A percentile compares a stretch with the other conserved stretches of the same genome.
phyloP scores from a whole-genome alignment of 2,888 invertebrate species.

The Hyppa rectilinea region DNA sequence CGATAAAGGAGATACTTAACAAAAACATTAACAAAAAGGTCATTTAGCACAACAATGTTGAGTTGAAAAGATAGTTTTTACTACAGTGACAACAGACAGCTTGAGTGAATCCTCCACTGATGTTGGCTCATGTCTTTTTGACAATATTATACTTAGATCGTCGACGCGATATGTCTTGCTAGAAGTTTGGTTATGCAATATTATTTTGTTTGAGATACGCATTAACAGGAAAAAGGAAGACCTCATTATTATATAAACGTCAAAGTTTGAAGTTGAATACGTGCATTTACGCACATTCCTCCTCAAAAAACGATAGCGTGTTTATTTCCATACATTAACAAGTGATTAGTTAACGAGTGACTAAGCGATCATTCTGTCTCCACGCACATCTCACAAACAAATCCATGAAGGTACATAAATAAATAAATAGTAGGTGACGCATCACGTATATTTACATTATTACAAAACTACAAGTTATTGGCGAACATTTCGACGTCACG shows the following conservation, averaged over 20 bases:
- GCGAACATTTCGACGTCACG: conserved; percentile 12
- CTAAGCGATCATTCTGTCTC: conserved; percentile 11
- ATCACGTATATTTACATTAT: conserved; percentile 1
- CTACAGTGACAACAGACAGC: neutral
- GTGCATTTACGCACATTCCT: conserved; percentile 19
- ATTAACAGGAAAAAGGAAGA: neutral
- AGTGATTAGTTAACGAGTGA: conserved; percentile 33
- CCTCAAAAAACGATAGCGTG: conserved; percentile 32
- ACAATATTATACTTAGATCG: neutral
- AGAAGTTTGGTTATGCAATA: neutral
- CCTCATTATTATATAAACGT: neutral
- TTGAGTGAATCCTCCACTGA: conserved; percentile 6
- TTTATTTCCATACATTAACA: conserved; percentile 45
- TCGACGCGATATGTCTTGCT: neutral
- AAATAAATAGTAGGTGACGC: conserved; percentile 21
- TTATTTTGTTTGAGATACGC: neutral
- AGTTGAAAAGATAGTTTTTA: neutral
- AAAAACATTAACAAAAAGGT: conserved; percentile 35
- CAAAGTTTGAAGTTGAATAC: conserved; percentile 4
- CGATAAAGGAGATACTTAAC: conserved; percentile 40
- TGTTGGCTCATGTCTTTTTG: neutral
- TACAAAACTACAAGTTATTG: conserved; percentile 24
- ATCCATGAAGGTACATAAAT: conserved; percentile 1
- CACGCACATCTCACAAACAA: conserved; percentile 32
- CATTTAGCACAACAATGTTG: conserved; percentile 22